Percentiles rank a stretch among this genome's conserved stretches.
Evolutionary conservation across 1,140 invertebrate species (phyloP).

Genomic region (Popillia japonica): DNA sequence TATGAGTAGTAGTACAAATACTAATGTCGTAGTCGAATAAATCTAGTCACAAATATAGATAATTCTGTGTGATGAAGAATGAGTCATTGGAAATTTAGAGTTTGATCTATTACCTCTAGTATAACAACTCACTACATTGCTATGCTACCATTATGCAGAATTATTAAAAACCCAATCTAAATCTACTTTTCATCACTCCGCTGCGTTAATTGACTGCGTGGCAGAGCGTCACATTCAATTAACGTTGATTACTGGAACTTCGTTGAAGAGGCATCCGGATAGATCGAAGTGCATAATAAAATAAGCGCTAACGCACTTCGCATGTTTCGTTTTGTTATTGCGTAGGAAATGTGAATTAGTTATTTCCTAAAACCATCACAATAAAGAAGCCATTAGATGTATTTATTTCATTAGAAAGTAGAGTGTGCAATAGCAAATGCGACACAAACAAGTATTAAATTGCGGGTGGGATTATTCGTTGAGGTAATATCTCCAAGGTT

Average conservation of each 20-base stretch:
- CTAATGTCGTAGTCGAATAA: too few relatives aligned
- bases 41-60: too few relatives aligned
- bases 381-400: background rate
- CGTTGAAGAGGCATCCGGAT: slow-evolving; percentile 9
- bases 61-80: too few relatives aligned
- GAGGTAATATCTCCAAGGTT: too few relatives aligned
- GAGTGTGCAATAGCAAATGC: too few relatives aligned
- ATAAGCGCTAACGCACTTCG: slow-evolving; percentile 24
- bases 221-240: slow-evolving; percentile 14
- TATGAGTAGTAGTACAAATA: too few relatives aligned
- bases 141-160: background rate
- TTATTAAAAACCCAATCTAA: slow-evolving; percentile 17
- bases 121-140: too few relatives aligned
- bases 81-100: too few relatives aligned
- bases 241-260: slow-evolving; percentile 23
- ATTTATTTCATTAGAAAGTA: too few relatives aligned
- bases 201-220: slow-evolving; percentile 26
- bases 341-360: background rate
- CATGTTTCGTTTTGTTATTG: background rate
- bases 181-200: slow-evolving; percentile 21
- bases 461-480: too few relatives aligned
- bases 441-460: too few relatives aligned
- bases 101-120: too few relatives aligned
- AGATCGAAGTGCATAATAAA: slow-evolving; percentile 32
- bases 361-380: background rate